Base-by-base conservation (phyloP, 2,888 invertebrate species). In the Caradrina kadenii region DNA sequence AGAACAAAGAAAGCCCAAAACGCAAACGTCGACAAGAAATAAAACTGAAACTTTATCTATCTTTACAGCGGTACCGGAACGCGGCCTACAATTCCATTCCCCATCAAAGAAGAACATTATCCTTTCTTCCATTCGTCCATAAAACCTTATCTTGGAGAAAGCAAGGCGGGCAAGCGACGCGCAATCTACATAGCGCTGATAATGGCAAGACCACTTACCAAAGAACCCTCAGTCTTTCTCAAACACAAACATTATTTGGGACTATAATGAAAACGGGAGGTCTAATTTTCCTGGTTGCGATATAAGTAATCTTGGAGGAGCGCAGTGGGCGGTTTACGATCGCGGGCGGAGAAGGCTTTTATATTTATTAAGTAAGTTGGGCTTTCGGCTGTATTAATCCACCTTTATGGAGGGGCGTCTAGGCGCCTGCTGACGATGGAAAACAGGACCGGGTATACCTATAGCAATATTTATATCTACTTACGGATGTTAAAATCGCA, bases 281-380 rank as follows among this genome's bases (percentile, higher is more conserved):
- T 89, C 92, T 77, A 61, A 80, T 77, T 89, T 83, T 66, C 67
- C 83, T 93, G 94, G 95, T 81, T 82, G 84, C 85, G 92, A 91
- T 93, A 92, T 92, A 94, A 94, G 94, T 94, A 95, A 96, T 96
- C 95, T 95, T 94, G 91, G 90, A 90, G 89, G 90, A 92, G 93
- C 92, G 89, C 91, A 92, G 94, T 94, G 94, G 95, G 94, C 90
- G 94, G 92, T 94, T 95, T 95, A 95, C 92, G 94, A 93, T 79
- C 90, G 84, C 91, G 93, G 93, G 94, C 88, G 94, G 93, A 91
- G 94, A 94, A 95, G 93, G 94, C 96, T 96, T 96, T 96, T 96
- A 96, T 96, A 96, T 96, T 96, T 96, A 96, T 96, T 96, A 96
- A 96, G 95, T 96, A 96, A 96, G 96, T 96, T 96, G 93, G 94